These are phyloP conservation scores for Drosophila chauvacae DNA, from an alignment of 1,140 invertebrate genomes.

Conservation along the genomic window DNA sequence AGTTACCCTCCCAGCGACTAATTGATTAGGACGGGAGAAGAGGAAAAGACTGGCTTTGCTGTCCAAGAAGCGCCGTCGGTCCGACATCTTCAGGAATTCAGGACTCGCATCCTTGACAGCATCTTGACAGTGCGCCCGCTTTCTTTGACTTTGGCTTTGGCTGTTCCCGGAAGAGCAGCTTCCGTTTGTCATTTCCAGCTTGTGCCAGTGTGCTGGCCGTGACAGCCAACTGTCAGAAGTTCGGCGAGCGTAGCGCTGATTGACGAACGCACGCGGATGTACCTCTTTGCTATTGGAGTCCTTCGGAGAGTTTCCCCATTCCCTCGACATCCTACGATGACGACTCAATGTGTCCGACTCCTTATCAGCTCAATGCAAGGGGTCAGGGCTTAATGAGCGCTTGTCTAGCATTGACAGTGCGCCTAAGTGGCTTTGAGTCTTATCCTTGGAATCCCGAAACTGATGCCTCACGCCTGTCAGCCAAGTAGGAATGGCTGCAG, in stretches of 20 bases:
- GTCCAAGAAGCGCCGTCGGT: neutral
- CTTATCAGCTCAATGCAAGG: slow-evolving; percentile 64
- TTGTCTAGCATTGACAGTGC: slow-evolving; percentile 74
- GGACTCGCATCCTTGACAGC: slow-evolving; percentile 26
- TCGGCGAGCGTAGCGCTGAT: slow-evolving; percentile 59
- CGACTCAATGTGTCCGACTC: slow-evolving; percentile 45
- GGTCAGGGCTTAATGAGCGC: slow-evolving; percentile 77
- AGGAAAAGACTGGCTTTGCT: neutral
- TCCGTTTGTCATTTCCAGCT: slow-evolving; percentile 77
- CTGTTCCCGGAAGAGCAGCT: slow-evolving; percentile 50
- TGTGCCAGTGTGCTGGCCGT: slow-evolving; percentile 71
- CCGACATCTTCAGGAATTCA: slow-evolving; percentile 2
- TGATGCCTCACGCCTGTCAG: slow-evolving; percentile 49
- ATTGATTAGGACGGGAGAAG: slow-evolving; percentile 63
- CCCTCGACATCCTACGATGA: slow-evolving; percentile 3
- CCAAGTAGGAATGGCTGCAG: slow-evolving; percentile 19
- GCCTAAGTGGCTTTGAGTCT: slow-evolving; percentile 68
- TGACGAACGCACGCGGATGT: slow-evolving; percentile 63
- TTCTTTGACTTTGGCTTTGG: slow-evolving; percentile 23
- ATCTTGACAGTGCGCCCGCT: slow-evolving; percentile 28
- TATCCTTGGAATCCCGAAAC: slow-evolving; percentile 44
- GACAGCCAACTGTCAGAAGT: slow-evolving; percentile 78
- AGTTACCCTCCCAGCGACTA: slow-evolving; percentile 53
- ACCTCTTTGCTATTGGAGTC: slow-evolving; percentile 16
- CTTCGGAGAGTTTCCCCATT: neutral